Percentiles rank a stretch among this genome's conserved stretches.
Conservation (phyloP, 2,113 vertebrate genomes). For the Vimba vimba region DNA sequence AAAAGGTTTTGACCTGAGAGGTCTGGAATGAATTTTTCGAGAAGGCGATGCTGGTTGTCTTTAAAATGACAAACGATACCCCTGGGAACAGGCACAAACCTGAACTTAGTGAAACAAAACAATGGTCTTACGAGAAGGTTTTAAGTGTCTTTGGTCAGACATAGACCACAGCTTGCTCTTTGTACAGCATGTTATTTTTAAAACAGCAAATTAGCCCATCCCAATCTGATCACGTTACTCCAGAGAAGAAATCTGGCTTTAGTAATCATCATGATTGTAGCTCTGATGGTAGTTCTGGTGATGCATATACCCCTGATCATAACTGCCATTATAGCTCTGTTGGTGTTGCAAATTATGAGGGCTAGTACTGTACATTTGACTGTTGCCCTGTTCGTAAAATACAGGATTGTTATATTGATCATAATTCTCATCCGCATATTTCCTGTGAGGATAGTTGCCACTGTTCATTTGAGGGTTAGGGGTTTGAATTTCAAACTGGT, state of each 20-base stretch:
- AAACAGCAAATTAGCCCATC: not conserved
- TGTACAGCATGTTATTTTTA: not conserved
- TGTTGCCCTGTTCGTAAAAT: not conserved
- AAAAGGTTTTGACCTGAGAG: not conserved
- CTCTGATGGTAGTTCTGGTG: constrained; percentile 12
- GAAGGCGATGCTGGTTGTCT: constrained; percentile 21
- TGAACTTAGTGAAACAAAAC: constrained; percentile 5
- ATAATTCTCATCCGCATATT: not conserved
- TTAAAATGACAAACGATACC: constrained; percentile 31
- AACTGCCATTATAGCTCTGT: not conserved
- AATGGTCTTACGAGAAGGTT: not conserved
- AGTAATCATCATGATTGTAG: constrained; percentile 18
- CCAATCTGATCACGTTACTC: constrained; percentile 6
- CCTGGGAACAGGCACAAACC: constrained; percentile 20
- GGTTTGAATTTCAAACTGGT: not conserved
- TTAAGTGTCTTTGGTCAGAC: constrained; percentile 29
- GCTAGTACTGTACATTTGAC: not conserved
- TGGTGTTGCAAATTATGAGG: not conserved
- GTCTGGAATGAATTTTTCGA: constrained; percentile 26
- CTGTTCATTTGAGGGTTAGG: not conserved
- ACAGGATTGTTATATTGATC: constrained; percentile 2
- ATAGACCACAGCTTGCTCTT: not conserved
- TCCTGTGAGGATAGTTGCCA: not conserved
- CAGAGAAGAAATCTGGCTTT: not conserved
- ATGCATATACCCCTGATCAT: constrained; percentile 18